A percentile compares a stretch with the other conserved stretches of the same genome.
Conservation (phyloP, 2,888 invertebrate genomes). For the Drosophila acutilabella region DNA sequence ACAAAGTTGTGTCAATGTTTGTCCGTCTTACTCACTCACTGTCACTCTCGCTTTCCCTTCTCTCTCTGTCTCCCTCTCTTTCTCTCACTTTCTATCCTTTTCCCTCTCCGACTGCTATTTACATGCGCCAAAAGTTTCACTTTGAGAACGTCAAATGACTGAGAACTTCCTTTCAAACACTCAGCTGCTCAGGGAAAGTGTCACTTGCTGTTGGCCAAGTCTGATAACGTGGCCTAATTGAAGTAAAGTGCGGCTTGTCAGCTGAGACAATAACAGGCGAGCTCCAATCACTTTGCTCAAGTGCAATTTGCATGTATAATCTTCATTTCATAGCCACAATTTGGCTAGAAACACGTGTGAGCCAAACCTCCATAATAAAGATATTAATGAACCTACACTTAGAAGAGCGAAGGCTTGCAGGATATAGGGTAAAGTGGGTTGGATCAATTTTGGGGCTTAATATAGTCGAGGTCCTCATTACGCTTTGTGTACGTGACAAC, state of each 20-base stretch:
- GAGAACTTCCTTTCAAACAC: conserved; percentile 25
- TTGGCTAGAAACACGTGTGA: conserved; percentile 4
- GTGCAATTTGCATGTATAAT: conserved; percentile 17
- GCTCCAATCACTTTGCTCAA: not conserved
- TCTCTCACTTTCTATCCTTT: too few species aligned
- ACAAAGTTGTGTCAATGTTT: conserved; percentile 18
- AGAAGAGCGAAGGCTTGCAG: not conserved
- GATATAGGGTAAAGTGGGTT: not conserved
- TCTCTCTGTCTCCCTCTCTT: not conserved
- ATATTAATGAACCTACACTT: conserved; percentile 14
- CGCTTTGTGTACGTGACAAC: conserved; percentile 42
- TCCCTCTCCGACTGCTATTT: not conserved
- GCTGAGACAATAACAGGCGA: not conserved
- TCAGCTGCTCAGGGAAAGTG: not conserved
- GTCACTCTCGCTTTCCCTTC: not conserved
- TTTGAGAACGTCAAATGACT: conserved; percentile 41
- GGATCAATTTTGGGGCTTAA: conserved; percentile 6
- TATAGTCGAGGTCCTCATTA: conserved; percentile 19
- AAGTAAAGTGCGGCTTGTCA: conserved; percentile 13
- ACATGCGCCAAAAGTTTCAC: conserved; percentile 30
- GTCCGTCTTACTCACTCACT: not conserved
- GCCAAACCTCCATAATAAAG: conserved; percentile 17
- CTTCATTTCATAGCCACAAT: not conserved
- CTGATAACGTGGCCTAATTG: conserved; percentile 15
- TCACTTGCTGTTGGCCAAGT: conserved; percentile 4